These are phyloP conservation scores for Archegozetes longisetosus DNA, from an alignment of 1,140 invertebrate species.

Conservation along the genomic window DNA sequence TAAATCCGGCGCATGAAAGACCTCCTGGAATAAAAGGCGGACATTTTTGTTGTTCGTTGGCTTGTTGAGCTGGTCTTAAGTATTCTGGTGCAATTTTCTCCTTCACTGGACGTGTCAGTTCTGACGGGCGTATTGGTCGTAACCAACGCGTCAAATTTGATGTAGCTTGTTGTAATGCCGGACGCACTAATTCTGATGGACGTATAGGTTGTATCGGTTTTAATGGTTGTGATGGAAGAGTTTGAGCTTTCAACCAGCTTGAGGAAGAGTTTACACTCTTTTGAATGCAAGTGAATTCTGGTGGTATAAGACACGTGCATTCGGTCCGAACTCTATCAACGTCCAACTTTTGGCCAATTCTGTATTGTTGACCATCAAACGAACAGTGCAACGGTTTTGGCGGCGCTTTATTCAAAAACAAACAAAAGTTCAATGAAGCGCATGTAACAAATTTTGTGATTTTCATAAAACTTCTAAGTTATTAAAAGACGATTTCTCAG, in stretches of 20 bases:
- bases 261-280: not conserved
- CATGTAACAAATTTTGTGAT: not conserved
- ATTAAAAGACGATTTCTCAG: no score
- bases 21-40: not conserved
- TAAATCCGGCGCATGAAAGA: not conserved
- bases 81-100: no score
- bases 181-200: no score
- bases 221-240: no score
- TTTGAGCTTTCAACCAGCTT: no score
- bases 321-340: constrained; percentile 15
- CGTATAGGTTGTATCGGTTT: not conserved
- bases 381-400: not conserved
- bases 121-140: no score
- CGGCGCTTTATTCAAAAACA: not conserved
- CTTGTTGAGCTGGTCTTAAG: no score
- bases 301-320: constrained; percentile 21
- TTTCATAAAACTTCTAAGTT: not conserved
- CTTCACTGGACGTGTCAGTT: no score
- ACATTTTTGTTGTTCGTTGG: no score
- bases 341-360: not conserved
- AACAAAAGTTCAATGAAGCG: no score
- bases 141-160: no score
- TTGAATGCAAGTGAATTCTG: constrained; percentile 22
- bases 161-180: no score
- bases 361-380: constrained; percentile 4